Percentiles rank a stretch among this genome's conserved stretches.
phyloP scores from a whole-genome alignment of 2,113 vertebrate species.

The Corythornis cristatus region DNA sequence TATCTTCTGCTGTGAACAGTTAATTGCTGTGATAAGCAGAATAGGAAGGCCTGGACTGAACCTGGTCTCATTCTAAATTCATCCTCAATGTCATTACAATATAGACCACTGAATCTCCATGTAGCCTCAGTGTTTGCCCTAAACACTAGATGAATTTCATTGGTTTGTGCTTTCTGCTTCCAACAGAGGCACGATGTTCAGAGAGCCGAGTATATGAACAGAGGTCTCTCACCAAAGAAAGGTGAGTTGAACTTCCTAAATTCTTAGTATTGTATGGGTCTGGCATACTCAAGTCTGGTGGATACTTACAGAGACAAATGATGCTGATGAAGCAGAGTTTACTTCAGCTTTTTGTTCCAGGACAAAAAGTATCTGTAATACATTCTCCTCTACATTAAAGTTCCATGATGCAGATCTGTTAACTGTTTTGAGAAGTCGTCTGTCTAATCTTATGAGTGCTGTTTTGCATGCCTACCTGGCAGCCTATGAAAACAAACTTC shows the following conservation, averaged over 20 bases:
- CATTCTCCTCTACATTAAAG: background rate
- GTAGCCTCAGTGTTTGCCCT: too few species aligned
- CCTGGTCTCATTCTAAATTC: too few species aligned
- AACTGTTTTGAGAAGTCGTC: background rate
- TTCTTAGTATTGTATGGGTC: background rate
- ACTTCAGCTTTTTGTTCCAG: background rate
- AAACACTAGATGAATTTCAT: too few species aligned
- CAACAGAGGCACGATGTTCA: too few species aligned
- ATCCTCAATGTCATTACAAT: too few species aligned
- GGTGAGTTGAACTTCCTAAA: background rate
- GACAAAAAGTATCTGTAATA: background rate
- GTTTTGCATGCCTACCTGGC: constrained; percentile 21
- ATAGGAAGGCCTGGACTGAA: too few species aligned
- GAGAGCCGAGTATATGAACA: background rate
- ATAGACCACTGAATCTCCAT: too few species aligned
- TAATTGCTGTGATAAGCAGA: too few species aligned
- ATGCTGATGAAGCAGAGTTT: background rate
- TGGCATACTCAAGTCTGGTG: background rate
- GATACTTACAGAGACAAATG: background rate
- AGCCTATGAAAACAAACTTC: background rate
- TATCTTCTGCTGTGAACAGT: too few species aligned
- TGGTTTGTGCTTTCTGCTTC: too few species aligned
- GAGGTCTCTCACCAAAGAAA: background rate
- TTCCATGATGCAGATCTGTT: background rate
- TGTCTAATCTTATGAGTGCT: background rate